These are phyloP conservation scores for Lagopus leucura DNA, from an alignment of 2,113 vertebrate genomes.

Conservation along the genomic window DNA sequence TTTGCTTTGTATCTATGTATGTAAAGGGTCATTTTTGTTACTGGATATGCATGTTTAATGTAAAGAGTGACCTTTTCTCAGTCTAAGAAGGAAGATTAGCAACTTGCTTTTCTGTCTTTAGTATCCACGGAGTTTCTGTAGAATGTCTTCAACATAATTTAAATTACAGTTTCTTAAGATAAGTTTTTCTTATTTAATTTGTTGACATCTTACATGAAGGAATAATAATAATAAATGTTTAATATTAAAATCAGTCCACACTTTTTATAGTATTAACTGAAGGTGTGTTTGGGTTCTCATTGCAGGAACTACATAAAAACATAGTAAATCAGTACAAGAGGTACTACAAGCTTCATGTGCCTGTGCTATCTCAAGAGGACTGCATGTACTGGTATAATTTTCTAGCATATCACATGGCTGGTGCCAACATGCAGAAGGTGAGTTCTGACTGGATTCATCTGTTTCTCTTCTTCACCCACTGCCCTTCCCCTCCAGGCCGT, in stretches of 20 bases:
- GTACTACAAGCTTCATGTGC: conserved; percentile 73
- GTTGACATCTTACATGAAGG: neutral
- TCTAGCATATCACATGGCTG: conserved; percentile 92
- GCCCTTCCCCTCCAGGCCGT: neutral
- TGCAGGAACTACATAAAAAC: conserved; percentile 90
- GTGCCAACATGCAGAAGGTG: conserved; percentile 89
- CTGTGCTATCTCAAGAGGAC: conserved; percentile 83
- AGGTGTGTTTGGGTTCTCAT: neutral
- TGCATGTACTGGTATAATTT: conserved; percentile 94
- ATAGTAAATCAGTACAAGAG: conserved; percentile 89
- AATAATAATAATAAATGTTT: neutral
- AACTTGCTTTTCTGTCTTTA: neutral
- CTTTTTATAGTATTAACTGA: neutral
- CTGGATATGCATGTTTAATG: neutral
- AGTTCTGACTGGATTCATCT: conserved; percentile 15
- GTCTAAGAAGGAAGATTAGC: neutral
- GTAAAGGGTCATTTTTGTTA: neutral
- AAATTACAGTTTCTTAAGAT: neutral
- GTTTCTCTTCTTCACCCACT: neutral
- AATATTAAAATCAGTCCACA: neutral
- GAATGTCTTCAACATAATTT: neutral
- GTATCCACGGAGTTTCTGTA: conserved; percentile 5
- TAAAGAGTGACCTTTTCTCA: neutral
- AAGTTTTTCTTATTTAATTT: neutral
- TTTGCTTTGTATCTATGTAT: neutral